A percentile compares a stretch with the other conserved stretches of the same genome.
Evolutionary conservation across 2,888 invertebrate species (phyloP).

Genomic region (Allacma fusca): DNA sequence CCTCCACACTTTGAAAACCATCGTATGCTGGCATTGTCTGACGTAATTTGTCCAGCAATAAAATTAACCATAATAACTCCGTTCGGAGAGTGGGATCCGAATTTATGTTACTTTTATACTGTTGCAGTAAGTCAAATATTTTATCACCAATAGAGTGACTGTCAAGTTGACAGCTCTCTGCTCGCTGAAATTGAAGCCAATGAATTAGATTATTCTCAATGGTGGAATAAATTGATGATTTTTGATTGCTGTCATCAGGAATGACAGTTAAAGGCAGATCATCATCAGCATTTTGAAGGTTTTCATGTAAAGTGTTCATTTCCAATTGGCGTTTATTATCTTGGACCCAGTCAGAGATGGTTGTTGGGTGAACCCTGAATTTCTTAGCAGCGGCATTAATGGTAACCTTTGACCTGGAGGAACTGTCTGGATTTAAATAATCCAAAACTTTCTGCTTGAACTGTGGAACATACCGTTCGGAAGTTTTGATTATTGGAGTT

Average conservation of each 20-base stretch:
- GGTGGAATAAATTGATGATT: neutral
- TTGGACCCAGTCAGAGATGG: constrained; percentile 58
- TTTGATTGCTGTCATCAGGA: neutral
- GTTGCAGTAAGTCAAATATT: neutral
- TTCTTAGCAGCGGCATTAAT: constrained; percentile 50
- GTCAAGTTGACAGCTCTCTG: neutral
- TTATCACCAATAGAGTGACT: neutral
- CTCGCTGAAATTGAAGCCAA: constrained; percentile 14
- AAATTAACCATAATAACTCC: constrained; percentile 14
- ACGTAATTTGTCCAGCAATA: neutral
- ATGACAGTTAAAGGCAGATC: neutral
- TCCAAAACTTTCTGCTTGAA: constrained; percentile 58
- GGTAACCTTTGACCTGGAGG: constrained; percentile 23
- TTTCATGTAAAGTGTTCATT: constrained; percentile 44
- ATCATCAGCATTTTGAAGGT: constrained; percentile 2
- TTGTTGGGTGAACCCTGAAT: constrained; percentile 56
- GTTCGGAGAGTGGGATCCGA: neutral
- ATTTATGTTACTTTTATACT: neutral
- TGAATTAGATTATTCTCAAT: constrained; percentile 29
- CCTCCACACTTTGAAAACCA: neutral
- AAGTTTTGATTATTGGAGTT: constrained; percentile 36
- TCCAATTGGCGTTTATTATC: constrained; percentile 48
- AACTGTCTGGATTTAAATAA: constrained; percentile 23
- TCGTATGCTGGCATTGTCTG: neutral
- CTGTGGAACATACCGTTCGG: constrained; percentile 54